A percentile compares a stretch with the other conserved stretches of the same genome.
Evolutionary conservation across 2,113 vertebrate genomes (phyloP).

Genomic region (Apus apus): DNA sequence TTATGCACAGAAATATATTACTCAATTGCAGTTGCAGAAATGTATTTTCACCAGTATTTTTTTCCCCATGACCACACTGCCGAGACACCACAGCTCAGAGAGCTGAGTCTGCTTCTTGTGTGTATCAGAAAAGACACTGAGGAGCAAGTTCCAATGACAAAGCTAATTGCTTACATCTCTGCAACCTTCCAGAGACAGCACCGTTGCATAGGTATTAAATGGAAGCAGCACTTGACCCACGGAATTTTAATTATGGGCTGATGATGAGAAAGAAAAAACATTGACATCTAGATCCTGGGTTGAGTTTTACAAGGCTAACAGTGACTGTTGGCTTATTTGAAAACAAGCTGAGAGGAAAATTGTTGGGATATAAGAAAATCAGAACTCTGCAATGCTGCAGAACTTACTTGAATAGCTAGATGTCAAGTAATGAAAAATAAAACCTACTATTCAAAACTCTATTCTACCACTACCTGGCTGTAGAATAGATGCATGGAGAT

Average conservation of each 20-base stretch:
- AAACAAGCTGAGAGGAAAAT: background rate
- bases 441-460: background rate
- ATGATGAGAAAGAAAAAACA: background rate
- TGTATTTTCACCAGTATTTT: rapidly evolving
- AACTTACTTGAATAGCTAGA: background rate
- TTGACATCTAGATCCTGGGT: background rate
- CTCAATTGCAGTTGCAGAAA: background rate
- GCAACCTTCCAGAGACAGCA: background rate
- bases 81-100: background rate
- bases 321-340: background rate
- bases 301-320: background rate
- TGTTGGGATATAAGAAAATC: background rate
- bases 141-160: background rate
- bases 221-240: background rate
- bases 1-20: background rate
- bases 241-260: conserved; percentile 10
- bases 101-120: background rate
- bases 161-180: background rate
- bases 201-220: conserved; percentile 6
- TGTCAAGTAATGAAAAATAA: background rate
- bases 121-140: background rate
- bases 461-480: background rate
- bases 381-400: background rate
- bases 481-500: background rate
- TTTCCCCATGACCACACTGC: background rate